Base-by-base conservation (phyloP, 2,888 invertebrate genomes). In the Thereva nobilitata region DNA sequence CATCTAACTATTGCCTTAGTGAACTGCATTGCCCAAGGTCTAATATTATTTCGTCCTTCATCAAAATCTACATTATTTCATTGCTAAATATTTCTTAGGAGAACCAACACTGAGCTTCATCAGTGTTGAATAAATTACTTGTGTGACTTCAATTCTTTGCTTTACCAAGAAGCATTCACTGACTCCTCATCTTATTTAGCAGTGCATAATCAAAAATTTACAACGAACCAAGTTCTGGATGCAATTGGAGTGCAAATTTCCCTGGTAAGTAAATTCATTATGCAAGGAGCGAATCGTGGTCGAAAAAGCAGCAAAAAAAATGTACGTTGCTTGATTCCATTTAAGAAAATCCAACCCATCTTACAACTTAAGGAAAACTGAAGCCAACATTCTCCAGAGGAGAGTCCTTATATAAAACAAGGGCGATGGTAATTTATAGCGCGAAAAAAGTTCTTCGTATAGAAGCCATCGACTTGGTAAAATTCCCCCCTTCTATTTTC, bases 391-490 rank as follows among this genome's bases (percentile, higher is more conserved):
- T 23, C 47, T 5, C 10, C 12, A 47, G 5, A n/a, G 47, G n/a
- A 4, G n/a, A 10, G 44, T 44, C 42, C 56, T 44, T 7, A 3
- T 38, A 35, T 10, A 34, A 10, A 52, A 34, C 40, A 34, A 50
- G 63, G 42, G 52, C 52, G 41, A 63, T 63, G 52, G 63, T 50
- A 63, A 49, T 63, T 42, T 42, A 63, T 63, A 41, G 50, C 49
- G 52, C 50, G 52, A 52, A 63, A 61, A 45, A 47, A 38, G 40
- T 38, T 8, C 50, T 23, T 40, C 10, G 42, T 12, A 10, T 47
- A 12, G n/a, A 10, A 10, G 10, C n/a, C 47, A 47, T 47, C 12
- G 47, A 12, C 10, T n/a, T 47, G 47, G 5, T 47, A 4, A 47
- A 44, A 37, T 45, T 42, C 56, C 6, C 35, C 44, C 23, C 44